A percentile compares a stretch with the other conserved stretches of the same genome.
phyloP scores from a whole-genome alignment of 1,140 invertebrate genomes.

The Drosophila tropicalis region DNA sequence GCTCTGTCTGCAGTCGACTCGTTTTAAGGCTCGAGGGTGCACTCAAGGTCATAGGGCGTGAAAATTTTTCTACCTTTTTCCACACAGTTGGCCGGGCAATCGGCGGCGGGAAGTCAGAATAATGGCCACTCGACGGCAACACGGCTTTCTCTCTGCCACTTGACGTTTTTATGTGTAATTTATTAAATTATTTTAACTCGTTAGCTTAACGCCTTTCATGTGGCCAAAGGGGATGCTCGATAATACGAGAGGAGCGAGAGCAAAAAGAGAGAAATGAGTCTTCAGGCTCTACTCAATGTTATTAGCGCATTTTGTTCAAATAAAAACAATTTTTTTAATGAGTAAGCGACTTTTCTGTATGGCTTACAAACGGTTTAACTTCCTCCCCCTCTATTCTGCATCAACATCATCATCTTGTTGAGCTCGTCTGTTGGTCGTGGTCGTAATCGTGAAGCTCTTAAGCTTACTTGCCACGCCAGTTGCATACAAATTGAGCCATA shows the following conservation, averaged over 20 bases:
- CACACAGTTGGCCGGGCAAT: constrained; percentile 23
- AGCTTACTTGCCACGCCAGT: constrained; percentile 62
- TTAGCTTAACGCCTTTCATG: constrained; percentile 61
- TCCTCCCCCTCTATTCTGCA: constrained; percentile 5
- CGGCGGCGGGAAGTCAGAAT: background rate
- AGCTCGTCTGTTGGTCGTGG: constrained; percentile 17
- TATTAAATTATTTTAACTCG: constrained; percentile 78
- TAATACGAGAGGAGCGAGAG: background rate
- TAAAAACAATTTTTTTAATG: constrained; percentile 63
- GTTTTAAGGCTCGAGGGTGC: constrained; percentile 57
- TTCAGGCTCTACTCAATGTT: constrained; percentile 39
- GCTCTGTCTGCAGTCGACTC: constrained; percentile 33
- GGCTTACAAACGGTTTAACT: no score
- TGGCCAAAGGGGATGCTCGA: constrained; percentile 26
- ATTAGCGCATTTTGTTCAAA: constrained; percentile 76
- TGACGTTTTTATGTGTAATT: constrained; percentile 60
- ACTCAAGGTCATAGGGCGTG: constrained; percentile 73
- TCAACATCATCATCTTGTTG: background rate
- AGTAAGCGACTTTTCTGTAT: constrained; percentile 27
- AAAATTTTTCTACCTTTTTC: constrained; percentile 53
- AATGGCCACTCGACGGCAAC: constrained; percentile 50
- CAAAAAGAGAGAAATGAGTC: constrained; percentile 1
- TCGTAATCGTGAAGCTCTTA: constrained; percentile 57
- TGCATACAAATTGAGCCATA: constrained; percentile 79
- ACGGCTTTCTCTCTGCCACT: constrained; percentile 44